Evolutionary conservation across 1,140 invertebrate species (phyloP), one percentile per base, ranked within the genome.

Genomic region (Lerema accius): DNA sequence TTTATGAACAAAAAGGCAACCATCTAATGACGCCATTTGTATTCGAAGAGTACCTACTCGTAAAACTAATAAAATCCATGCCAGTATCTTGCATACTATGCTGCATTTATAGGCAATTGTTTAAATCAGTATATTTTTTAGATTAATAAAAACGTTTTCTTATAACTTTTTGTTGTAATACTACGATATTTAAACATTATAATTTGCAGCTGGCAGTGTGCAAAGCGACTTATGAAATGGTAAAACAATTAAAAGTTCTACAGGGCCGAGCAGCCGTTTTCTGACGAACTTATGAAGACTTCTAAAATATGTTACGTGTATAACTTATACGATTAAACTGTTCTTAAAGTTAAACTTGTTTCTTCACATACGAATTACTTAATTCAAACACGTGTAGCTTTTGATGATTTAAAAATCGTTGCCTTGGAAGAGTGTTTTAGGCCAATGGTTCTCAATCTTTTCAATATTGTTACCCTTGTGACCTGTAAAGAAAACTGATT

Each of bases 161-260:
- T 28, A 5, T n/a, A n/a, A n/a, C n/a, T n/a, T n/a, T n/a, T n/a
- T n/a, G n/a, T n/a, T n/a, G n/a, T n/a, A n/a, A n/a, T n/a, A n/a
- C n/a, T n/a, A n/a, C n/a, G n/a, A n/a, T n/a, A n/a, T n/a, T n/a
- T n/a, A n/a, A n/a, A n/a, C n/a, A n/a, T n/a, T n/a, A n/a, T n/a
- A n/a, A n/a, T 37, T 11, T 11, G 10, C 11, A 37, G 35, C 35
- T 11, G 1, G 10, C n/a, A 11, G 35, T 37, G 35, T 11, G 35
- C 10, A 11, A 60, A 49, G 11, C 23, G 28, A n/a, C 69, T 77
- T 80, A 71, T 74, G 69, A 78, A 82, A 78, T 77, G 67, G 69
- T 78, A 74, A 75, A 76, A 82, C 73, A 78, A 82, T 81, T 81
- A 78, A 79, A 80, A 76, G 67, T 80, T 76, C 53, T 42, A 55